Percentiles rank a stretch among this genome's conserved stretches.
These are phyloP conservation scores for Drosophila falleni DNA, from an alignment of 2,888 invertebrate genomes.

Conservation along the genomic window DNA sequence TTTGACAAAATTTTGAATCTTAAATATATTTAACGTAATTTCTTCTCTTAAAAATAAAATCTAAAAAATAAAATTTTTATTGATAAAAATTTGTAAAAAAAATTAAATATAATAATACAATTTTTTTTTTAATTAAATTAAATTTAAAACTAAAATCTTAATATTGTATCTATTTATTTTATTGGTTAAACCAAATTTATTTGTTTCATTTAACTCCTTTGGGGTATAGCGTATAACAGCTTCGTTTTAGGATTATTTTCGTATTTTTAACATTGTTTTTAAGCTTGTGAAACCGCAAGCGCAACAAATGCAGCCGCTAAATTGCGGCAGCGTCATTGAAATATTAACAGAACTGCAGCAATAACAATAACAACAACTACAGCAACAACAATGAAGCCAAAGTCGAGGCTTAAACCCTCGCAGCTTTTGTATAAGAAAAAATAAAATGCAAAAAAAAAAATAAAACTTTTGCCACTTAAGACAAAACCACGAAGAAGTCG, in stretches of 20 bases:
- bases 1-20: no score
- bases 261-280: constrained; percentile 10
- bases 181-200: no score
- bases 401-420: constrained; percentile 28
- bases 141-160: not conserved
- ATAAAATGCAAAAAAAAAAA: constrained; percentile 23
- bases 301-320: constrained; percentile 75
- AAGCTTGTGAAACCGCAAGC: constrained; percentile 64
- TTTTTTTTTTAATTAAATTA: no score
- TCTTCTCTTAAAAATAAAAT: no score
- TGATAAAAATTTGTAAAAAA: no score
- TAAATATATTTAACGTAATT: no score
- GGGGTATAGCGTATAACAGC: constrained; percentile 14
- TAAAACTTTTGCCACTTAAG: constrained; percentile 70
- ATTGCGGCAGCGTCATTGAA: constrained; percentile 65
- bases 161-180: not conserved
- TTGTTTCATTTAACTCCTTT: no score
- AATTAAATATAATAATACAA: no score
- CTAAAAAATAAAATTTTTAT: no score
- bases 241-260: constrained; percentile 13
- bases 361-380: constrained; percentile 6
- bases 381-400: constrained; percentile 23
- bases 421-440: constrained; percentile 19
- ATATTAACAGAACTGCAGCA: constrained; percentile 41
- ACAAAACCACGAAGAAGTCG: constrained; percentile 44